Evolutionary conservation across 1,140 invertebrate genomes (phyloP), one percentile per base, ranked within the genome.

Genomic region (Papilio helenus): DNA sequence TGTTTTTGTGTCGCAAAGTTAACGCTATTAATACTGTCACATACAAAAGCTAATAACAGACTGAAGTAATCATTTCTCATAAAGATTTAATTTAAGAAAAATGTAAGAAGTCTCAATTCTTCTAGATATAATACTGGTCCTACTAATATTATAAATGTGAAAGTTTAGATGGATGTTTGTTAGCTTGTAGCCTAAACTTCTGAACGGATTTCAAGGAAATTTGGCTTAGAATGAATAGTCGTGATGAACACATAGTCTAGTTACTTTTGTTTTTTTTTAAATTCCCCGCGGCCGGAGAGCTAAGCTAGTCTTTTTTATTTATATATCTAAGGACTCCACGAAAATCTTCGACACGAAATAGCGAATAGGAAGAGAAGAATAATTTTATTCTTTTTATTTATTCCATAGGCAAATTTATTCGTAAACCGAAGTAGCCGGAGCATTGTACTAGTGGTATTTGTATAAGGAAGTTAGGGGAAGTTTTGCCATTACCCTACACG

Each of bases 371-470:
- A 23, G 10, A 61, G 58, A 9, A 14, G 26, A 61, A 61, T 23
- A 26, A 23, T 61, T 23, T 61, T 26, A 26, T 61, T 26, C 12
- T 26, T 61, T 61, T 61, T 61, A 61, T n/a, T 23, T 61, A 61
- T 61, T 23, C 26, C 23, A 20, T 3, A 61, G 23, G 23, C 20
- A 12, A 61, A 61, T 26, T 23, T 20, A 61, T 23, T 26, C 58
- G 51, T 61, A 61, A 61, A 61, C 23, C 23, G 23, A 61, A 61
- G n/a, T 55, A 55, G 46, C 14, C 23, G 23, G 26, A 68, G 23
- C 23, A 65, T 68, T 68, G 23, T 29, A 34, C 61, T 68, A 29
- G 61, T 34, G 61, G 61, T 68, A 68, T 68, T 68, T 68, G 61
- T 68, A 29, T 68, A 68, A 14, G 8, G 26, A 68, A 68, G 61